Conservation (phyloP, 2,888 invertebrate species). For the Caenorhabditis wallacei region DNA sequence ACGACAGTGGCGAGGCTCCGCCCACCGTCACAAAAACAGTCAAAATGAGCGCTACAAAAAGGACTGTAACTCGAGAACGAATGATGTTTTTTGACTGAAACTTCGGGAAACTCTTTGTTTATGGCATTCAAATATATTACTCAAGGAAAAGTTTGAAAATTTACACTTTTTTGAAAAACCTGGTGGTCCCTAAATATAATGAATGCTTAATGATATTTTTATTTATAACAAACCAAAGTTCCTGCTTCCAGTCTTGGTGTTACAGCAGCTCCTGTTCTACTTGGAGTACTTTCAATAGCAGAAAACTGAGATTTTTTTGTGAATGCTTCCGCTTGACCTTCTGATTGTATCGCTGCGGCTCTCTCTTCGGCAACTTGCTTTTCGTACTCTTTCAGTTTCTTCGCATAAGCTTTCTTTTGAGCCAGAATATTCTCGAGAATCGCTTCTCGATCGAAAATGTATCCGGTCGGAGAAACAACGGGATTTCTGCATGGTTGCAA, state of each 20-base stretch:
- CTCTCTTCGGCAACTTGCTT: slow-evolving; percentile 76
- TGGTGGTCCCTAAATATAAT: no score
- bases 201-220: no score
- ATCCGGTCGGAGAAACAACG: slow-evolving; percentile 88
- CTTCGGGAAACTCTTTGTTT: no score
- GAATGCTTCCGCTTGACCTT: slow-evolving; percentile 45
- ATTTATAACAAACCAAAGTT: slow-evolving; percentile 15
- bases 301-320: slow-evolving; percentile 56
- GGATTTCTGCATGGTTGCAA: slow-evolving; percentile 91
- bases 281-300: slow-evolving; percentile 63
- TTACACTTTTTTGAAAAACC: no score
- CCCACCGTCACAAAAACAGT: no score
- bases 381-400: slow-evolving; percentile 94
- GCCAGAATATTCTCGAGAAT: slow-evolving; percentile 95
- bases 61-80: no score
- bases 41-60: no score
- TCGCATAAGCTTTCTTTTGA: slow-evolving; percentile 93
- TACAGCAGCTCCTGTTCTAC: slow-evolving; percentile 53
- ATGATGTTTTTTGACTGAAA: no score
- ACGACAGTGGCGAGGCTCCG: no score
- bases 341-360: slow-evolving; percentile 62
- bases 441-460: slow-evolving; percentile 96
- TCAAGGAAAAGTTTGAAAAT: no score
- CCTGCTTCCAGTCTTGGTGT: slow-evolving; percentile 10
- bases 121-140: no score